Evolutionary conservation across 2,888 invertebrate genomes (phyloP), one percentile per base, ranked within the genome.

Genomic region (Stratiomys singularior): DNA sequence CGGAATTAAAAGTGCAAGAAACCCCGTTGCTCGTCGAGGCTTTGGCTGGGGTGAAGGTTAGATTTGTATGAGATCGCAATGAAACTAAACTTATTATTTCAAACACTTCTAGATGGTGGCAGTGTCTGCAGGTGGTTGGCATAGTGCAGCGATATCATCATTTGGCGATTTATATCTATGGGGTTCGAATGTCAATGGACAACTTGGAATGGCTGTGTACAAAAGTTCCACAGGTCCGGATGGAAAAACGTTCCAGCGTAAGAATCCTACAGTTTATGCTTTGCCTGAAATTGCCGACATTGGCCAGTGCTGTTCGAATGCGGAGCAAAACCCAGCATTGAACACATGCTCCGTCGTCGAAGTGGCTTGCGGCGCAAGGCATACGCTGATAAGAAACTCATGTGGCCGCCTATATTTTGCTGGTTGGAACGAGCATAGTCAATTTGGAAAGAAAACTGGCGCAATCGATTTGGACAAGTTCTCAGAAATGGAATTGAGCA

Each of bases 101-200:
- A 15, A 56, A 76, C 77, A n/a, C 37, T 67, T 77, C 78, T 74
- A 87, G 87, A 91, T 96, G 77, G 86, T 87, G 0, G 88, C 90
- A 83, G 92, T 97, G 76, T 89, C 92, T 66, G 92, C 94, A 52
- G 95, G 95, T 7, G 96, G 95, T 11, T 97, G 96, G 96, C 96
- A 97, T 85, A 93, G 92, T 76, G 90, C 93, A 72, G 95, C 93
- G 11, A 85, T 96, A 7, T 95, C 94, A 81, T 89, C 90, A 82
- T 90, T 89, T 85, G 96, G 96, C 15, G 96, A 96, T 85, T 83
- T 96, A 0, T 97, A 96, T 84, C 89, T 91, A 1, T 97, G 97
- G 97, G 97, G 97, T 7, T 96, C 94, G 93, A 97, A 97, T 87
- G 92, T 93, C 80, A 91, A 90, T 83, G 96, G 97, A 0, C 96